Evolutionary conservation across 2,888 invertebrate genomes (phyloP).

Genomic region (Pteria penguin): DNA sequence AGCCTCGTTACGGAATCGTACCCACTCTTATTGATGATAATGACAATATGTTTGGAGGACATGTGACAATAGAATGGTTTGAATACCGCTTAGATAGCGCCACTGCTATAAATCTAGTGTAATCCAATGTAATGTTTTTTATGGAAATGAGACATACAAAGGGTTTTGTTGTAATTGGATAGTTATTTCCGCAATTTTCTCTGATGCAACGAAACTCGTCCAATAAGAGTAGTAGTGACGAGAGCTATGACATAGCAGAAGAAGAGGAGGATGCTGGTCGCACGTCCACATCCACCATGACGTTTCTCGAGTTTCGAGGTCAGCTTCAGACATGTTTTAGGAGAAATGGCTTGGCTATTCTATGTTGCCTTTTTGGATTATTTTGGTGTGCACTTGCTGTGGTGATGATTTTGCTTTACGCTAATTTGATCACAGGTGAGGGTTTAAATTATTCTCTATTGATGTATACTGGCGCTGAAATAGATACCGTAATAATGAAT

Average conservation of each 20-base stretch:
- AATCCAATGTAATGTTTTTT: background rate
- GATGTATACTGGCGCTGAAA: too few relatives aligned
- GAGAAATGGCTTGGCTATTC: conserved; percentile 34
- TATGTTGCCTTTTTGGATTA: conserved; percentile 57
- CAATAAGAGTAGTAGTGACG: background rate
- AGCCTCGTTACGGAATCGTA: too few relatives aligned
- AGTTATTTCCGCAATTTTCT: background rate
- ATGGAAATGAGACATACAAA: background rate
- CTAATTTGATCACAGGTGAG: conserved; percentile 38
- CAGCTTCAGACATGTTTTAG: conserved; percentile 28
- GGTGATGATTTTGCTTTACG: conserved; percentile 61
- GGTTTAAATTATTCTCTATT: too few relatives aligned
- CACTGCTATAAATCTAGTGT: background rate
- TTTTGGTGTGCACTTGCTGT: conserved; percentile 67
- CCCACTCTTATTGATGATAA: too few relatives aligned
- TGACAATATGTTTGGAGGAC: too few relatives aligned
- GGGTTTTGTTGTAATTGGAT: background rate
- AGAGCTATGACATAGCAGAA: conserved; percentile 3
- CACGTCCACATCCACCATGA: conserved; percentile 5
- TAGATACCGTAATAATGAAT: too few relatives aligned
- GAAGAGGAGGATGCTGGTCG: background rate
- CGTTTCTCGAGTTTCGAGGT: conserved; percentile 5
- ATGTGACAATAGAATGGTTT: too few relatives aligned
- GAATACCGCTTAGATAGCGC: too few relatives aligned
- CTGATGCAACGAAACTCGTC: background rate